A percentile compares a stretch with the other conserved stretches of the same genome.
Evolutionary conservation across 2,113 vertebrate species (phyloP).

Genomic region (Zingel zingel): DNA sequence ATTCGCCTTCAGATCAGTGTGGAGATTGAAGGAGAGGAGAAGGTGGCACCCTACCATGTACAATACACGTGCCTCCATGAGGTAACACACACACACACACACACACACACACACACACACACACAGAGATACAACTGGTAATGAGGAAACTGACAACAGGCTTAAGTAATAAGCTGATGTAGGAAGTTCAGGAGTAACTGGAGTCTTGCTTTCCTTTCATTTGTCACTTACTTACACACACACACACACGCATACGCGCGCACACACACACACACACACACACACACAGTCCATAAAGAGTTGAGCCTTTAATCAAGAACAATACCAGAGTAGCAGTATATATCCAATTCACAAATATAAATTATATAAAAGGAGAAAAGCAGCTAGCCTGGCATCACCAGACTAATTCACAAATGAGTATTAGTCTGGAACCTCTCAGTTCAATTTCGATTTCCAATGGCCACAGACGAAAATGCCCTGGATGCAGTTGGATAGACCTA

Average conservation of each 20-base stretch:
- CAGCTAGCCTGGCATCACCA: too few relatives aligned
- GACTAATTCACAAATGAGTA: too few relatives aligned
- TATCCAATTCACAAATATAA: too few relatives aligned
- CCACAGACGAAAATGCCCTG: too few relatives aligned
- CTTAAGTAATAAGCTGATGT: not conserved
- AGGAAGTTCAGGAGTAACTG: not conserved
- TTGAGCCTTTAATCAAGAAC: not conserved
- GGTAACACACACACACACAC: constrained; percentile 80
- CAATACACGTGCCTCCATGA: constrained; percentile 98
- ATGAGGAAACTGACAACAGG: not conserved
- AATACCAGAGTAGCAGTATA: not conserved
- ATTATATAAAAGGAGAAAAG: too few relatives aligned
- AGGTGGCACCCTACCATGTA: constrained; percentile 94
- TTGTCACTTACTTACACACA: not conserved
- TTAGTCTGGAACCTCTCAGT: too few relatives aligned
- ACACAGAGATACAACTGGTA: not conserved
- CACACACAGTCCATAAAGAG: not conserved
- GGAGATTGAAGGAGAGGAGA: constrained; percentile 98
- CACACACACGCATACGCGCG: too few relatives aligned
- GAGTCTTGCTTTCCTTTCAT: not conserved
- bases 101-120: not conserved
- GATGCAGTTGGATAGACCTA: too few relatives aligned
- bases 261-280: too few relatives aligned
- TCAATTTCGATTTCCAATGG: too few relatives aligned
- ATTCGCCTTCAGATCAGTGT: constrained; percentile 95